Evolutionary conservation across 2,888 invertebrate genomes (phyloP), one percentile per base, ranked within the genome.

Genomic region (Formica aserva): DNA sequence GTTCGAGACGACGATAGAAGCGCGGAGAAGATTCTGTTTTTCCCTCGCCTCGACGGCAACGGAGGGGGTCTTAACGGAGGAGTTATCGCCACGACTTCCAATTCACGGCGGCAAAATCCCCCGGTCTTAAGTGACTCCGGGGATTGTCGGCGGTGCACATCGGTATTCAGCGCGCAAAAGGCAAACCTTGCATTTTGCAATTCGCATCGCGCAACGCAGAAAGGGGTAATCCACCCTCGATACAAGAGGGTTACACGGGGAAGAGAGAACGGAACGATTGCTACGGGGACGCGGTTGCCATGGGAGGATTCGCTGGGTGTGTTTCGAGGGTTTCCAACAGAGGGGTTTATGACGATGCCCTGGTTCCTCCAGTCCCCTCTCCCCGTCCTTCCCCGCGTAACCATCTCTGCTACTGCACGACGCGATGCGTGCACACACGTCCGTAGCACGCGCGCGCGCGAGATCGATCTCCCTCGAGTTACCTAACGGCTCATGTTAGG

Each of bases 161-260:
- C 88, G 91, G 89, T 87, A 92, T 92, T 91, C 89, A 86, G 63
- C 85, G 84, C 72, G 88, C 88, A 89, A 90, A 91, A 88, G 89
- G 91, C 88, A 86, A 91, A 91, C 88, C 91, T 90, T 91, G 92
- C 92, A 90, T 91, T 92, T 91, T 90, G 87, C 86, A 89, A 92
- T 92, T 91, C 86, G 87, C 87, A 74, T 80, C 77, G 87, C 85
- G 80, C 71, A 81, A 52, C 65, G 48, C 41, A 52, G 32, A 84
- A 85, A 81, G 83, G 78, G 83, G 65, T 86, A 62, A 55, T 65
- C 84, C 77, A 67, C 86, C 86, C 86, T 85, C 89, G 77, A 81
- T 76, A 62, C 60, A 78, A 78, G 75, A 84, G 83, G 82, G 87
- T 89, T 82, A 82, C 52, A 45, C 55, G 18, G 55, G 55, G 26